Base-by-base conservation (phyloP, 1,140 invertebrate genomes). In the Carcinoscorpius rotundicauda region DNA sequence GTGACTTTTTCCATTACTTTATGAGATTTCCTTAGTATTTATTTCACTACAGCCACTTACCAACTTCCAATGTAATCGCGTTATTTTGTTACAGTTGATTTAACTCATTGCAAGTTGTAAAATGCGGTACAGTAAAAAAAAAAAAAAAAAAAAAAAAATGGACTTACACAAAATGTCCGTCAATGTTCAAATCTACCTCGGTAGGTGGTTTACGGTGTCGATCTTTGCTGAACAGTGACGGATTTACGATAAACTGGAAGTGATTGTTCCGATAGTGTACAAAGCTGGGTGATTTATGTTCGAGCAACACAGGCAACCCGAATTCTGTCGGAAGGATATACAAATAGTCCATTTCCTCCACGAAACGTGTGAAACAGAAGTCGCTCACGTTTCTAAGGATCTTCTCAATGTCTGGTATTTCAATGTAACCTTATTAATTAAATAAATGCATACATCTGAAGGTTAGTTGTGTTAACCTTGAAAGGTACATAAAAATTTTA, bases 311-410 rank as follows among this genome's bases (percentile, higher is more conserved):
- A 10, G 70, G 70, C 5, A 71, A 48, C 4, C 70, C 70, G 4
- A 67, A 53, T 62, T 71, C 70, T 51, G 53, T 67, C 6, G 68
- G 68, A 4, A 71, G 60, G 4, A 65, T 6, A 51, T 67, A 69
- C 6, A 61, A 52, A 10, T 60, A 52, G 48, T 71, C 70, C 8
- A 64, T 29, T 4, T 29, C 50, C 10, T 69, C n/a, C 8, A 64
- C 52, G 49, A 68, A 64, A 10, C 67, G 51, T 49, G 69, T 66
- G 60, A 58, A 64, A 51, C 10, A 50, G 58, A 64, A 64, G 49
- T 62, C 51, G 1, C 57, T 51, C 51, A 64, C 49, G 3, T 51
- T 59, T 9, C 5, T 50, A 11, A 63, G 29, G 8, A 49, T 29
- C 10, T 65, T 51, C 3, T 52, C 10, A 9, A 62, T 29, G 8